These are phyloP conservation scores for Cinara cedri DNA, from an alignment of 2,888 invertebrate genomes.

Conservation along the genomic window DNA sequence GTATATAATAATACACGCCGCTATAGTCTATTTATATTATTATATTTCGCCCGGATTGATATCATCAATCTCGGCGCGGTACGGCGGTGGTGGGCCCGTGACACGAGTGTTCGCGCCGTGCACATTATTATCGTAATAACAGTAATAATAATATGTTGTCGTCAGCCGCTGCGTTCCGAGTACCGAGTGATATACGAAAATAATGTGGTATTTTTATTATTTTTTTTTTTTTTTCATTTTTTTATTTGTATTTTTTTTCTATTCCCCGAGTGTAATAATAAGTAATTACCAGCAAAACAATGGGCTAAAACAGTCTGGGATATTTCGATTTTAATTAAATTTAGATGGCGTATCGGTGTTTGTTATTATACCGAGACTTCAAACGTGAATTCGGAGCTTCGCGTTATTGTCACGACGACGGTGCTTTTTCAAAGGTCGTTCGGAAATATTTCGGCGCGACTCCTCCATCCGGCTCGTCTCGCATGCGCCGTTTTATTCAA, in stretches of 20 bases:
- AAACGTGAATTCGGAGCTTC: not conserved
- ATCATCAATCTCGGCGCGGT: too few relatives aligned
- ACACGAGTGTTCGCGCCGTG: not conserved
- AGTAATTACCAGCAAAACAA: not conserved
- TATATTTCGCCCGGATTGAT: not conserved
- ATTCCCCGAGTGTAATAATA: too few relatives aligned
- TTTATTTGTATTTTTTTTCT: too few relatives aligned
- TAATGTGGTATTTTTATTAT: too few relatives aligned
- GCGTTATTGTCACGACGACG: not conserved
- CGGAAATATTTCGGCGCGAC: not conserved
- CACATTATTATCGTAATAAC: too few relatives aligned
- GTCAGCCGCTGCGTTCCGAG: too few relatives aligned
- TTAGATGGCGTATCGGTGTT: not conserved
- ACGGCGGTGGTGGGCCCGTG: not conserved
- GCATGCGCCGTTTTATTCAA: not conserved
- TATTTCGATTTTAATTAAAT: constrained; percentile 19
- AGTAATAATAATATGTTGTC: too few relatives aligned
- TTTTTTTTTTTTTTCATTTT: too few relatives aligned
- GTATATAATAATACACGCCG: not conserved
- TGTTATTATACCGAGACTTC: not conserved
- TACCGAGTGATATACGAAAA: too few relatives aligned
- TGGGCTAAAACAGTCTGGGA: not conserved
- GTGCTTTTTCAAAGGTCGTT: not conserved
- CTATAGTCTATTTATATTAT: not conserved
- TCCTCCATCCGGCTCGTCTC: too few relatives aligned